These are phyloP conservation scores for Brachynemurus nebulosus DNA, from an alignment of 2,888 invertebrate genomes.

Conservation along the genomic window DNA sequence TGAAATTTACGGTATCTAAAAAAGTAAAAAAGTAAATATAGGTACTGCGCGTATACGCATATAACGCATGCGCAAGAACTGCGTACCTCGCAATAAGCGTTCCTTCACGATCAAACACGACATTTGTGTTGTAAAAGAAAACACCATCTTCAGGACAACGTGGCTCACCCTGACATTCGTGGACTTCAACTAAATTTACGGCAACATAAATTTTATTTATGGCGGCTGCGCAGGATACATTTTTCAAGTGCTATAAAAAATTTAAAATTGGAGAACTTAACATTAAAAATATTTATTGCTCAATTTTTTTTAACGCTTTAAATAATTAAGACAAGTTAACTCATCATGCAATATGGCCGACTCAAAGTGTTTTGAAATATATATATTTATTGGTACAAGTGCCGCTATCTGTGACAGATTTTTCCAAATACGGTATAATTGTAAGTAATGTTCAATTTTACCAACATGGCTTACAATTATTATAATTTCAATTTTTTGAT, in stretches of 20 bases:
- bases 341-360: too few relatives aligned
- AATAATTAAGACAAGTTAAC: too few relatives aligned
- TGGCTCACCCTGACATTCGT: constrained; percentile 21
- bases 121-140: constrained; percentile 36
- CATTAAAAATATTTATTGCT: too few relatives aligned
- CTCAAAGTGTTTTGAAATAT: too few relatives aligned
- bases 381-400: too few relatives aligned
- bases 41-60: too few relatives aligned
- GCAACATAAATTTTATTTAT: constrained; percentile 12
- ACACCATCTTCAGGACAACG: constrained; percentile 25
- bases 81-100: constrained; percentile 38
- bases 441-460: too few relatives aligned
- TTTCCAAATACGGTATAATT: too few relatives aligned
- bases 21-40: constrained; percentile 27
- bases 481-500: too few relatives aligned
- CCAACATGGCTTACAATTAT: too few relatives aligned
- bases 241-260: constrained; percentile 24
- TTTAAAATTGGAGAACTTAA: constrained; percentile 3
- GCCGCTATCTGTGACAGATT: too few relatives aligned
- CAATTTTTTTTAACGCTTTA: too few relatives aligned
- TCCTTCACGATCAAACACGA: constrained; percentile 38
- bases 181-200: constrained; percentile 13
- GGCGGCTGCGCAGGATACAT: constrained; percentile 30
- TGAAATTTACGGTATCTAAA: constrained; percentile 36
- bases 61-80: constrained; percentile 18